Evolutionary conservation across 2,113 vertebrate species (phyloP).

Genomic region (Delphinus delphis): DNA sequence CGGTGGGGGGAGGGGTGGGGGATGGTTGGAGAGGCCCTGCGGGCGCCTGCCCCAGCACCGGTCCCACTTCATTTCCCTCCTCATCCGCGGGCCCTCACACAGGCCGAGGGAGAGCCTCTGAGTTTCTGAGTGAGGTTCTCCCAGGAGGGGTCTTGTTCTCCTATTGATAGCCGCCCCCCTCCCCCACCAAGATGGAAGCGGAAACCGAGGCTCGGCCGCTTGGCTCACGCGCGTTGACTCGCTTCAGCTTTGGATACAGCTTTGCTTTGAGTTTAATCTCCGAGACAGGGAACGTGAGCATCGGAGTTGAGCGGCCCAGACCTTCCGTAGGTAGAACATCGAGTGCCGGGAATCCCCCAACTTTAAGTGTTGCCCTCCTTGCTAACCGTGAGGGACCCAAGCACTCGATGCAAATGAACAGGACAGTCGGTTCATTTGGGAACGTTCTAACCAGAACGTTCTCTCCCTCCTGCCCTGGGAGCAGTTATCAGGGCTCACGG

Average conservation of each 20-base stretch:
- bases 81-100: accelerated
- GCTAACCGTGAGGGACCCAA: neutral
- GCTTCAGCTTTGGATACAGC: neutral
- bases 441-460: neutral
- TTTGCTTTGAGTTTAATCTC: neutral
- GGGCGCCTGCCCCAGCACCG: neutral
- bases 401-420: neutral
- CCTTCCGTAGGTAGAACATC: neutral
- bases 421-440: neutral
- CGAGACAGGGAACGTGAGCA: neutral
- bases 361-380: neutral
- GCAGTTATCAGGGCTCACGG: neutral
- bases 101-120: neutral
- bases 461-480: neutral
- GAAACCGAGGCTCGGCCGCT: neutral
- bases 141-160: neutral
- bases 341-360: neutral
- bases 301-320: neutral
- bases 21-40: neutral
- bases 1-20: too few relatives aligned
- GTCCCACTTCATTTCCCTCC: neutral
- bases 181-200: neutral
- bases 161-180: neutral
- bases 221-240: neutral
- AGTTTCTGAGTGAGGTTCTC: neutral